These are phyloP conservation scores for Glandiceps talaboti DNA, from an alignment of 53 echinoderm and acorn worm genomes.

Conservation along the genomic window DNA sequence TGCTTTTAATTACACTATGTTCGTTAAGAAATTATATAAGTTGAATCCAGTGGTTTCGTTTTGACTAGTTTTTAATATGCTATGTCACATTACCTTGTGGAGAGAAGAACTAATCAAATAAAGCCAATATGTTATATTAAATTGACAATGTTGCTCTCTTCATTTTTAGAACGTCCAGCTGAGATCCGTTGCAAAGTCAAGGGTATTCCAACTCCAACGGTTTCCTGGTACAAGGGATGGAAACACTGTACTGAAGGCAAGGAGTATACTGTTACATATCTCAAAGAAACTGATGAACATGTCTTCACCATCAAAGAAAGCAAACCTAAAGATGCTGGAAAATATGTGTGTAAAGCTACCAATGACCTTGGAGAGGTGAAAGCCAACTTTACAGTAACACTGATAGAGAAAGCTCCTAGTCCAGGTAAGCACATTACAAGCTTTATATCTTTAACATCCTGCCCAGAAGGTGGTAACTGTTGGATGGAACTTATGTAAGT, in stretches of 20 bases:
- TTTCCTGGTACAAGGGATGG: conserved; percentile 93
- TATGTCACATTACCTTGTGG: too few relatives aligned
- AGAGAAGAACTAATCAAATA: too few relatives aligned
- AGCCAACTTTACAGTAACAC: conserved; percentile 36
- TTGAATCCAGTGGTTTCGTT: too few relatives aligned
- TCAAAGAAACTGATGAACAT: conserved; percentile 59
- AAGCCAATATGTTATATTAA: too few relatives aligned
- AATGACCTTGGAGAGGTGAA: conserved; percentile 62
- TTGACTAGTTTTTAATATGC: too few relatives aligned
- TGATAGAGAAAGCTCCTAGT: conserved; percentile 42
- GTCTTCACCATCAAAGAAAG: conserved; percentile 52
- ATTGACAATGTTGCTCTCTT: too few relatives aligned
- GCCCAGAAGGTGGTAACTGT: too few relatives aligned
- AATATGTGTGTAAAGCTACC: conserved; percentile 82
- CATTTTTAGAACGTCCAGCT: conserved; percentile 53
- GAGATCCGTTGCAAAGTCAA: conserved; percentile 61
- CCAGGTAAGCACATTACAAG: neutral
- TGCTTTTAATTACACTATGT: too few relatives aligned
- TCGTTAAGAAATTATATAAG: too few relatives aligned
- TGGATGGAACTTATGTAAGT: too few relatives aligned
- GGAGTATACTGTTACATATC: conserved; percentile 55
- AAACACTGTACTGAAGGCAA: conserved; percentile 50
- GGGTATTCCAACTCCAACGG: conserved; percentile 58
- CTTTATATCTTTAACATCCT: too few relatives aligned
- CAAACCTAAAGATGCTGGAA: conserved; percentile 72